Base-by-base conservation (phyloP, 2,113 vertebrate genomes). In the Vombatus ursinus region DNA sequence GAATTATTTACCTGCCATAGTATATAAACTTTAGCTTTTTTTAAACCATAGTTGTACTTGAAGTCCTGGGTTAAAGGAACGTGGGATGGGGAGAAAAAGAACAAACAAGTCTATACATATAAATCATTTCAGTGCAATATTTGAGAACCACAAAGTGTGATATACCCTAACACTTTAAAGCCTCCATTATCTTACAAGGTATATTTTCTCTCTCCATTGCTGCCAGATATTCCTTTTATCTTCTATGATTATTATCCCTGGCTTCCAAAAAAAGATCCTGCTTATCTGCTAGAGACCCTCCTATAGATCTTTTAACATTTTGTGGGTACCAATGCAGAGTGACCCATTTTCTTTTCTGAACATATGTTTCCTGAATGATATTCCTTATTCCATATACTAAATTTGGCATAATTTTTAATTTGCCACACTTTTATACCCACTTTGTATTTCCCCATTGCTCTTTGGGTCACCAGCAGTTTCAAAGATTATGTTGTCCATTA, bases 71-170 rank as follows among this genome's bases (percentile, higher is more conserved):
- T 31, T 61, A 61, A 61, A 11, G 31, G 57, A 2, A 61, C 31
- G 19, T 14, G 31, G 37, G 31, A 1, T 77, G 31, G 31, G 12
- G n/a, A 77, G 28, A 16, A 37, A 31, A 61, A 57, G n/a, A 84
- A 84, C 19, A 93, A 93, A 31, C 24, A 95, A 94, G 91, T 94
- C 51, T 95, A 3, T 97, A 14, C 22, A 23, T 90, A 50, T 47
- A 94, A 89, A 52, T 90, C 12, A 84, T 93, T 91, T 52, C 8
- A 5, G 52, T 44, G 89, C 23, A 11, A 50, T 50, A 48, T 95
- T 90, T 50, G 84, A 93, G 44, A 93, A 93, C 44, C 8, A 91
- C 95, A 93, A 89, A 84, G 19, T 84, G 23, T 23, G 68, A 84
- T 84, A 84, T 84, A 22, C 37, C 68, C n/a, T 84, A 44, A 44